A percentile compares a stretch with the other conserved stretches of the same genome.
Conservation (phyloP, 2,797 vertebrate species). For the Pangasius macronema region DNA sequence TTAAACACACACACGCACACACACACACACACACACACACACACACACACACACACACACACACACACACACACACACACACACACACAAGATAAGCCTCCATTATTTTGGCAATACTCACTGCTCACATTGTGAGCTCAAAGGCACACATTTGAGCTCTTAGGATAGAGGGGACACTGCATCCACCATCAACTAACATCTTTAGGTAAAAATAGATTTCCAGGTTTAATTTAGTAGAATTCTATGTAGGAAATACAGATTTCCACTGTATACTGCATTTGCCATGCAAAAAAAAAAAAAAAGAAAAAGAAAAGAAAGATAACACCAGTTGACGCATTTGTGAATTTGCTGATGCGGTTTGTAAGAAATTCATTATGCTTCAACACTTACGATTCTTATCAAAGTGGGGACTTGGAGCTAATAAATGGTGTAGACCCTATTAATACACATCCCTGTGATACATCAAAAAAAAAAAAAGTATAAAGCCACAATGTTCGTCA, state of each 20-base stretch:
- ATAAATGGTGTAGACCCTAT: not conserved
- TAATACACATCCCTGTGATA: not conserved
- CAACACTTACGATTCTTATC: slow-evolving; percentile 1
- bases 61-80: no score
- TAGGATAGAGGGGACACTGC: not conserved
- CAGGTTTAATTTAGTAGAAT: not conserved
- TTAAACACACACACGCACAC: not conserved
- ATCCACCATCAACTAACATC: not conserved
- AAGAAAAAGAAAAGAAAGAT: not conserved
- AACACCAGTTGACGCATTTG: not conserved
- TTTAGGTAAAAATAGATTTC: not conserved
- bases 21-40: not conserved
- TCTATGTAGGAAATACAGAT: not conserved
- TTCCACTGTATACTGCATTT: not conserved
- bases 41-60: no score
- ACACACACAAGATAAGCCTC: not conserved
- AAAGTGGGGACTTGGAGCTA: not conserved
- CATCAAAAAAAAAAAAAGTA: not conserved
- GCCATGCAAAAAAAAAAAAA: no score
- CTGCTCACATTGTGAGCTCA: not conserved
- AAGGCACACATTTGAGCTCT: not conserved
- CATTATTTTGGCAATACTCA: not conserved
- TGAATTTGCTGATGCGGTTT: not conserved
- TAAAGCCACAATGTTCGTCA: slow-evolving; percentile 14
- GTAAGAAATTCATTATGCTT: not conserved